phyloP scores from a whole-genome alignment of 2,797 vertebrate genomes.

The Mycteria americana region DNA sequence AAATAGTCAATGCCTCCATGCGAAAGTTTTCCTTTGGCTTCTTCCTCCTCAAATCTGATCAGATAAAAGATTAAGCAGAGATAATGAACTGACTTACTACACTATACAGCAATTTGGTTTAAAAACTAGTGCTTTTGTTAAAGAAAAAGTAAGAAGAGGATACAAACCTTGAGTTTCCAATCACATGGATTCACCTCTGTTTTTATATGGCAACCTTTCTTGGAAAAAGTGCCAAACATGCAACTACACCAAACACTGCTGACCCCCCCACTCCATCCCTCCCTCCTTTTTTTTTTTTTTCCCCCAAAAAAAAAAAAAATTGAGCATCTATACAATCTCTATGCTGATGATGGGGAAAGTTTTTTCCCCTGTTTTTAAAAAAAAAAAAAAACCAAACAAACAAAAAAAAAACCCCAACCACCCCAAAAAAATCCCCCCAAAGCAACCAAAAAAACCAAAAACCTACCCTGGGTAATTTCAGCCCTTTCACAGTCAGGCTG shows the following conservation, averaged over 20 bases:
- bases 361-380: background rate
- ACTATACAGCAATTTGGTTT: background rate
- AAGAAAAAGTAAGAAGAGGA: background rate
- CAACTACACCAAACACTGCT: background rate
- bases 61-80: background rate
- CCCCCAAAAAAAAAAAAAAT: background rate
- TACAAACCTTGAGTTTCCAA: background rate
- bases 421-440: background rate
- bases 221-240: background rate
- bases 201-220: background rate
- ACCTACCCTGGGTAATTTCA: background rate
- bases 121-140: background rate
- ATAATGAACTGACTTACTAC: background rate
- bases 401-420: background rate
- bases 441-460: background rate
- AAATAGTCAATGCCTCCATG: background rate
- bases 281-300: too few species aligned
- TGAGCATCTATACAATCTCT: background rate
- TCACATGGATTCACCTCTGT: background rate
- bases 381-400: background rate
- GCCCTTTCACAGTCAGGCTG: background rate
- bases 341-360: background rate
- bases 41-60: background rate
- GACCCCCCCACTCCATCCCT: fast-evolving
- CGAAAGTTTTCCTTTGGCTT: background rate